phyloP scores from a whole-genome alignment of 2,113 vertebrate genomes.

The Daubentonia madagascariensis region DNA sequence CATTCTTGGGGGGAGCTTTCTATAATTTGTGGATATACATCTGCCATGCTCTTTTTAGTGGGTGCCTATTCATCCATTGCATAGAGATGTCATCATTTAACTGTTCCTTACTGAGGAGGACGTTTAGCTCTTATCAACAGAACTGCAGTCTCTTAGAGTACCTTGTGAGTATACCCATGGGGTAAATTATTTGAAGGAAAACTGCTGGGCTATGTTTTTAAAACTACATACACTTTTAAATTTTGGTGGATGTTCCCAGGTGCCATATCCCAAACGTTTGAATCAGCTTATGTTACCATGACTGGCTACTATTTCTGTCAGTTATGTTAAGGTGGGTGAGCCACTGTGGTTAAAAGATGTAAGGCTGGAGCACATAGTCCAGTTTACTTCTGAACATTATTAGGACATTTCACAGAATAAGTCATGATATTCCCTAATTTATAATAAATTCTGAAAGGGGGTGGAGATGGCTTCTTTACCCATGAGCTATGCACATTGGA shows the following conservation, averaged over 20 bases:
- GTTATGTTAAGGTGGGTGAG: accelerated
- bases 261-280: background rate
- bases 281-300: background rate
- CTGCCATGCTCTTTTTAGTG: background rate
- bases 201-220: background rate
- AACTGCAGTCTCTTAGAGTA: background rate
- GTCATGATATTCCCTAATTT: background rate
- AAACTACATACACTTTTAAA: background rate
- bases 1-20: background rate
- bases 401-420: background rate
- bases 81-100: background rate
- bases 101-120: background rate
- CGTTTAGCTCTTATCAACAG: background rate
- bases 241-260: background rate
- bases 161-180: background rate
- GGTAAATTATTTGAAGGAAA: background rate
- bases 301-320: background rate
- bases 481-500: background rate
- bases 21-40: background rate
- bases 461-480: background rate
- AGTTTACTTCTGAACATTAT: background rate
- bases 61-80: background rate
- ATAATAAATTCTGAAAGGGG: background rate
- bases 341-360: background rate
- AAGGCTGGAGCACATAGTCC: background rate